A percentile compares a stretch with the other conserved stretches of the same genome.
Conservation (phyloP, 1,140 invertebrate genomes). For the Diuraphis noxia region DNA sequence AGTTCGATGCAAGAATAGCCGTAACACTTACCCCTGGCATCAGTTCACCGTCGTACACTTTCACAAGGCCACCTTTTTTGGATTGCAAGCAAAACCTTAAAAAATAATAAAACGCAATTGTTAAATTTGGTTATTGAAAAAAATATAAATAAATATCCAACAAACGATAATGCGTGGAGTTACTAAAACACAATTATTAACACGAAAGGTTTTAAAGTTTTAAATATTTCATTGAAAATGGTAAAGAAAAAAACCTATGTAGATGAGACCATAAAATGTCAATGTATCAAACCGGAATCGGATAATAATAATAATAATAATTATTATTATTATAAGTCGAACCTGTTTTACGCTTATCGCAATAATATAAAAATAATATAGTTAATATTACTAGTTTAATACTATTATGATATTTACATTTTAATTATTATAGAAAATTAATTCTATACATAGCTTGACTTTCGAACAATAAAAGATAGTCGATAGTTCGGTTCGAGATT, state of each 20-base stretch:
- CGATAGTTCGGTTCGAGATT: no score
- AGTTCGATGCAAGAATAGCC: background rate
- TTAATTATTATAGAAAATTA: no score
- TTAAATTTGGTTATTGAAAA: background rate
- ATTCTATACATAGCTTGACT: no score
- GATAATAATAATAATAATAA: background rate
- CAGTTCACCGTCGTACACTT: constrained; percentile 86
- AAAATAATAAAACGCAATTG: constrained; percentile 65
- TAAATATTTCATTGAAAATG: background rate
- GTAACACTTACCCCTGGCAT: constrained; percentile 73
- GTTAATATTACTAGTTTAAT: no score
- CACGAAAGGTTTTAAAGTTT: no score
- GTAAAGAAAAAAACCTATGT: background rate
- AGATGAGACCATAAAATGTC: no score
- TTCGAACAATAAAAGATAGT: no score
- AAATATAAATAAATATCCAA: background rate
- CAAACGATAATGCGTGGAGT: background rate
- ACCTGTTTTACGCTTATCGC: no score
- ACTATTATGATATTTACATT: no score
- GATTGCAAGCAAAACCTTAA: constrained; percentile 77
- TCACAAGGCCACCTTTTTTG: constrained; percentile 80
- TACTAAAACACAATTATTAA: background rate
- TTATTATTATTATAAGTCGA: no score
- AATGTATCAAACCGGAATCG: background rate
- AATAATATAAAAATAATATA: no score